phyloP scores from a whole-genome alignment of 2,797 vertebrate genomes.

The Pangasius krempfi region DNA sequence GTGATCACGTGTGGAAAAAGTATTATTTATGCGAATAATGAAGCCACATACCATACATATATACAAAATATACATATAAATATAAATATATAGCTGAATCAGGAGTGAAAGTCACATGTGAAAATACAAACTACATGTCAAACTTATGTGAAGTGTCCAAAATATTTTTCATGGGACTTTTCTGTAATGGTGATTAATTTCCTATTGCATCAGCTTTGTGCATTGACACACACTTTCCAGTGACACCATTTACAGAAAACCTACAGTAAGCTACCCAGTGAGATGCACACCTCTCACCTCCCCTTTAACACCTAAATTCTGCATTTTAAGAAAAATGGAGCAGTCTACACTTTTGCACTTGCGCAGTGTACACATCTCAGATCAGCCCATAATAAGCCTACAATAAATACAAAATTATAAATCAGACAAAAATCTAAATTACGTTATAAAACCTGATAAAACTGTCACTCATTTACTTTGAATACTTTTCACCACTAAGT shows the following conservation, averaged over 20 bases:
- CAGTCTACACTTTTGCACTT: neutral
- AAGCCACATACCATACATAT: neutral
- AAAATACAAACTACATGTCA: neutral
- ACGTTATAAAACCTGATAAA: constrained; percentile 52
- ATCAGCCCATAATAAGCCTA: constrained; percentile 26
- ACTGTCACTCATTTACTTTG: constrained; percentile 47
- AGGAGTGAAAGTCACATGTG: neutral
- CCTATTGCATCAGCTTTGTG: neutral
- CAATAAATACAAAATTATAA: constrained; percentile 38
- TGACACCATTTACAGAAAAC: neutral
- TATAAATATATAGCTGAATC: neutral
- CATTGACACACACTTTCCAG: neutral
- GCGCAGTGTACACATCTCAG: neutral
- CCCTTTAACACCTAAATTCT: neutral
- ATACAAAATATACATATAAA: neutral
- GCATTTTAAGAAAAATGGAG: neutral
- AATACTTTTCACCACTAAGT: constrained; percentile 40
- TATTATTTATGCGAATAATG: neutral
- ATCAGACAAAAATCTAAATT: constrained; percentile 48
- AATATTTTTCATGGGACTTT: neutral
- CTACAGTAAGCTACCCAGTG: neutral
- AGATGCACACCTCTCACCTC: neutral
- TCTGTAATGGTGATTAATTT: neutral
- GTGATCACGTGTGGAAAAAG: neutral
- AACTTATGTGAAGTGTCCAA: neutral